Percentiles rank a stretch among this genome's conserved stretches.
phyloP scores from a whole-genome alignment of 2,797 vertebrate species.

The Alcedo atthis region DNA sequence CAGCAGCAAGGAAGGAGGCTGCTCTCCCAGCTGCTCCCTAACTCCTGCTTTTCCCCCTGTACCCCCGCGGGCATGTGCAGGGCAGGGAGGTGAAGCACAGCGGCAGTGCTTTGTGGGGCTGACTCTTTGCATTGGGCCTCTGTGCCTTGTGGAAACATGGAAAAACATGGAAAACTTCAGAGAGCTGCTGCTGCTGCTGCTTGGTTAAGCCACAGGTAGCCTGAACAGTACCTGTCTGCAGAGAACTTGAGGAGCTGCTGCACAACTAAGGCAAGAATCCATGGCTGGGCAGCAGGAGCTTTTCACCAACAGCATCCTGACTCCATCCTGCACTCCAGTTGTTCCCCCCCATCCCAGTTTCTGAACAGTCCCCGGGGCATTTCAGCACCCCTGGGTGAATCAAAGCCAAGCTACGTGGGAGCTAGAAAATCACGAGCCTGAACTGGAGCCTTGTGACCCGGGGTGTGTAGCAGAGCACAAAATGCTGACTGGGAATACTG shows the following conservation, averaged over 20 bases:
- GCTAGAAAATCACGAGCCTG: slow-evolving; percentile 3
- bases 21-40: background rate
- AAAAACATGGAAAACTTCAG: too few relatives aligned
- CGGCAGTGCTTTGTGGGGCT: background rate
- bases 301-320: background rate
- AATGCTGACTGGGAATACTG: slow-evolving; percentile 12
- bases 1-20: background rate
- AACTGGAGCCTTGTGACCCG: background rate
- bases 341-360: background rate
- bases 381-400: background rate
- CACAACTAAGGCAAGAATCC: fast-evolving
- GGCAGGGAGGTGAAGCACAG: background rate
- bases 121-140: background rate
- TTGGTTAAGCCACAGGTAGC: background rate
- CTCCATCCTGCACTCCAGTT: background rate
- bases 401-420: background rate
- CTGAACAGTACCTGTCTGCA: background rate
- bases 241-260: background rate
- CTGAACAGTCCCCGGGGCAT: background rate
- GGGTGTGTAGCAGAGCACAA: background rate
- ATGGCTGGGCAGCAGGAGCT: background rate
- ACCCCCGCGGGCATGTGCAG: background rate
- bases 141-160: background rate
- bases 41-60: background rate
- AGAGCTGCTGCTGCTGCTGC: fast-evolving